These are phyloP conservation scores for Cynopterus brachyotis DNA, from an alignment of 2,113 vertebrate genomes.

Conservation along the genomic window DNA sequence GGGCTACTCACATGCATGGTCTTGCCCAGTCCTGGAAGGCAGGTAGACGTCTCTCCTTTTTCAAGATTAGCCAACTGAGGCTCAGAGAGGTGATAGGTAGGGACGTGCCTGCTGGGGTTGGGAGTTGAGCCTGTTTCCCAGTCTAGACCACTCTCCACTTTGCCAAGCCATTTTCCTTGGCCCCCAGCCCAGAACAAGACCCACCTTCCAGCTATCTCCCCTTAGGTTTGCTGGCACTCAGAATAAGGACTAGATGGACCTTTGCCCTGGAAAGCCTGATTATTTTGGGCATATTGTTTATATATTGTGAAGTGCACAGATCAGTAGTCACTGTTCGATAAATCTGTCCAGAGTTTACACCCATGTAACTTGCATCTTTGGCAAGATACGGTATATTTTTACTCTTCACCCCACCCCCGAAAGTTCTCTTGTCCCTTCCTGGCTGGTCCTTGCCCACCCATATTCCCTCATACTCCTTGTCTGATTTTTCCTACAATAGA, in stretches of 20 bases:
- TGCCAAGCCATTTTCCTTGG: background rate
- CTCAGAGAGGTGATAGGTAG: background rate
- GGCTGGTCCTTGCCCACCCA: background rate
- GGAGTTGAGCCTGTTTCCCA: background rate
- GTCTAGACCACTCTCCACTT: background rate
- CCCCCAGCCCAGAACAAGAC: background rate
- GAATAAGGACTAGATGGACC: background rate
- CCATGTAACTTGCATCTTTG: background rate
- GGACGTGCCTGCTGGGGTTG: background rate
- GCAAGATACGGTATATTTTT: background rate
- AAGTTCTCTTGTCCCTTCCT: background rate
- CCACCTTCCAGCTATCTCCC: too few species aligned
- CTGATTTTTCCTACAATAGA: rapidly evolving
- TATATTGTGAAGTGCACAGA: rapidly evolving
- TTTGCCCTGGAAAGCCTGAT: background rate
- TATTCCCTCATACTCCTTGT: rapidly evolving
- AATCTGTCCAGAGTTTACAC: background rate
- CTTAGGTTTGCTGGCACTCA: background rate
- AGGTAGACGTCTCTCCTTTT: background rate
- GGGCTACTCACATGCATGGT: rapidly evolving
- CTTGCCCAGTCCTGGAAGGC: rapidly evolving
- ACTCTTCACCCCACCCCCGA: too few species aligned
- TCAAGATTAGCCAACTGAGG: background rate
- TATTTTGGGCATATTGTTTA: rapidly evolving
- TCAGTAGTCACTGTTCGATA: too few species aligned